Conservation (phyloP, 2,888 invertebrate genomes). For the Cremastinae sp. region DNA sequence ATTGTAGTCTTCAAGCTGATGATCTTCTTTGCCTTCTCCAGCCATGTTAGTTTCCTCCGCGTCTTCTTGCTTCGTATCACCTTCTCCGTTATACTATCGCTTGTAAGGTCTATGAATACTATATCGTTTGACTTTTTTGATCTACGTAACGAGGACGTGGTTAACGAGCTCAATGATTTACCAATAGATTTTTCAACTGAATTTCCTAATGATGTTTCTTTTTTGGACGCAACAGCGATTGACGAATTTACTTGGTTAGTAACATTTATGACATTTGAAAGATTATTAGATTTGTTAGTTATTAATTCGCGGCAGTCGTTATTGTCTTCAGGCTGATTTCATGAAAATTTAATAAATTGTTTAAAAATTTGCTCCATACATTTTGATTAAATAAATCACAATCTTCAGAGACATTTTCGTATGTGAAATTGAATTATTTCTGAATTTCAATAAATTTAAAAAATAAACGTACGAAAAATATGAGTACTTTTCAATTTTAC, state of each 20-base stretch:
- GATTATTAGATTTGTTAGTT: slow-evolving; percentile 26
- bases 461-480: too few relatives aligned
- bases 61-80: slow-evolving; percentile 68
- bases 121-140: slow-evolving; percentile 70
- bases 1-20: slow-evolving; percentile 46
- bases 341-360: slow-evolving; percentile 52
- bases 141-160: slow-evolving; percentile 56
- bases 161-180: slow-evolving; percentile 27
- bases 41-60: slow-evolving; percentile 68
- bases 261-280: slow-evolving; percentile 29
- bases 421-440: too few relatives aligned
- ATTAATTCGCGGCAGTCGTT: slow-evolving; percentile 58
- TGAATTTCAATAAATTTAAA: neutral
- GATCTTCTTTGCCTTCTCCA: slow-evolving; percentile 68
- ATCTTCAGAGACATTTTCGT: neutral
- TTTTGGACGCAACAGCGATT: slow-evolving; percentile 20
- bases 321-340: slow-evolving; percentile 67
- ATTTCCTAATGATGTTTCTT: slow-evolving; percentile 44
- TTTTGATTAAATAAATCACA: too few relatives aligned
- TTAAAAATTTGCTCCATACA: slow-evolving; percentile 43
- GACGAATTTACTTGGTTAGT: slow-evolving; percentile 34
- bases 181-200: slow-evolving; percentile 25
- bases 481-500: too few relatives aligned
- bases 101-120: slow-evolving; percentile 75
- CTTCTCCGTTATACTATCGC: slow-evolving; percentile 69